Base-by-base conservation (phyloP, 2,113 vertebrate species). In the Monopterus albus region DNA sequence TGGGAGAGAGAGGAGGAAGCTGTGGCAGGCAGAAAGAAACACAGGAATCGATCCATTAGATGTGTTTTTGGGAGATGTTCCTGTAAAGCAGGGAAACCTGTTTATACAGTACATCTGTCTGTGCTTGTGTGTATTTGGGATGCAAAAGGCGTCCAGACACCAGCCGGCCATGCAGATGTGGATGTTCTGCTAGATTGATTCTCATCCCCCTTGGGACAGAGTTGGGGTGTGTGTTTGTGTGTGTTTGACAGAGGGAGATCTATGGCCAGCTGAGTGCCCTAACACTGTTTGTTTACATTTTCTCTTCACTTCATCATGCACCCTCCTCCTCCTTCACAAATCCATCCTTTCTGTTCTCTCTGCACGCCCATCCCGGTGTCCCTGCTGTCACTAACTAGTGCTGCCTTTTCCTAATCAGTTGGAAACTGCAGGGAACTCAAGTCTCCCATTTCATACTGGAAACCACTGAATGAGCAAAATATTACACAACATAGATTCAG, bases 181-280 rank as follows among this genome's bases (percentile, higher is more conserved):
- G 49, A 75, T 82, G 78, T 85, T 81, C 68, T 81, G 72, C 80
- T 12, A 69, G 72, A 89, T 67, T 86, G 76, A 80, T 62, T 85
- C 52, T 75, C 62, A 60, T 70, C 50, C 49, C 67, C 56, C n/a
- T 33, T 53, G 73, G 73, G 40, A 23, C 51, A 26, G 29, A 5
- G 29, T 6, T 46, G 12, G 21, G 2, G 31, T 21, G 21, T 42
- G 56, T 68, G 17, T 26, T 17, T 45, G 33, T 39, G 6, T 28
- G 36, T 43, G 15, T 73, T 23, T 39, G 42, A 67, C 36, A 65
- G 36, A 62, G 64, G 58, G 29, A 61, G 75, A 68, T 57, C 40
- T 68, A 20, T 57, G 46, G 46, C 28, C 49, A 62, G 51, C 75
- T 72, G 38, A 66, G 73, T 56, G 51, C 52, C 56, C 64, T 13